Conservation (phyloP, 2,113 vertebrate genomes). For the Pycnonotus jocosus region DNA sequence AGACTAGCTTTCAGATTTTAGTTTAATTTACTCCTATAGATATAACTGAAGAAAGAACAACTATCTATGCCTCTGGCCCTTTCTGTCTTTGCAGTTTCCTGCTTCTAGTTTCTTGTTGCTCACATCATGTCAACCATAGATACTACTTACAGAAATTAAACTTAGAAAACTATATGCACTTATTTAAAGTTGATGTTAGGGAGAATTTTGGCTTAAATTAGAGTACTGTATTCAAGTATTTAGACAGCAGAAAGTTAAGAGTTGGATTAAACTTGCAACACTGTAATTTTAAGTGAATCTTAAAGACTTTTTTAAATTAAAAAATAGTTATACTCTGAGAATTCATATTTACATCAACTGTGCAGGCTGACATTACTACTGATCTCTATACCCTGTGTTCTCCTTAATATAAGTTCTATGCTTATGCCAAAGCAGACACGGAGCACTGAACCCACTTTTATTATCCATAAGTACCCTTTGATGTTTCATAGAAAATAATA, state of each 20-base stretch:
- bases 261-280: background rate
- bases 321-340: background rate
- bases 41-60: background rate
- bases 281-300: background rate
- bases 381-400: background rate
- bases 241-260: background rate
- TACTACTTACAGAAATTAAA: background rate
- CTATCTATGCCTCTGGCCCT: background rate
- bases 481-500: background rate
- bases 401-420: background rate
- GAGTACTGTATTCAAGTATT: background rate
- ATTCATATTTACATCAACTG: background rate
- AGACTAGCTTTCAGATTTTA: background rate
- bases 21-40: background rate
- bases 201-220: background rate
- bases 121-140: background rate
- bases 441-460: background rate
- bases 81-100: background rate
- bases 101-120: background rate
- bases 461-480: background rate
- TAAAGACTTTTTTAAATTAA: background rate
- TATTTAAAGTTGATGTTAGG: background rate
- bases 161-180: background rate
- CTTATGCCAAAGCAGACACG: background rate
- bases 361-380: background rate